Percentiles rank a stretch among this genome's conserved stretches.
These are phyloP conservation scores for Astropecten irregularis DNA, from an alignment of 53 echinoderm and acorn worm species.

Conservation along the genomic window DNA sequence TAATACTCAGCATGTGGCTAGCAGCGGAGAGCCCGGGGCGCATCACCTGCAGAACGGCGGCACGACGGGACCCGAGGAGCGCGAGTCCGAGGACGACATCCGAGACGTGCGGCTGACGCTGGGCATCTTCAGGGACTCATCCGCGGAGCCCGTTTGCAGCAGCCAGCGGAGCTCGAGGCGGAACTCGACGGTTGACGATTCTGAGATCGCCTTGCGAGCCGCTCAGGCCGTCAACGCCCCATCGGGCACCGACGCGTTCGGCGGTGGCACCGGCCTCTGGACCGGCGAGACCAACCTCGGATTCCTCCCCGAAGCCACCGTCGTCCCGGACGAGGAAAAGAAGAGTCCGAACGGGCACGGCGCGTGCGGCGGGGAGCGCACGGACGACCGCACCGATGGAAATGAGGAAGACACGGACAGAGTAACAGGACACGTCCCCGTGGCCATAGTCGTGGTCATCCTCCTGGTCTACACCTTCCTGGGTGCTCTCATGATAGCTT, in stretches of 20 bases:
- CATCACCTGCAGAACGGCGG: neutral
- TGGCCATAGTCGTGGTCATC: conserved; percentile 61
- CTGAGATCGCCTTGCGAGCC: no score
- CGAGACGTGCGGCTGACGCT: conserved; percentile 12
- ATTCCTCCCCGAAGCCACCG: no score
- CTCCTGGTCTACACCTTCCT: conserved; percentile 59
- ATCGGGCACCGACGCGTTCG: neutral
- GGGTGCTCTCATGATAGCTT: conserved; percentile 57
- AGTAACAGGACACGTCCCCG: conserved; percentile 60
- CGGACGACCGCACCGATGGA: neutral
- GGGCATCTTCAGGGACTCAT: conserved; percentile 24
- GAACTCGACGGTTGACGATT: neutral
- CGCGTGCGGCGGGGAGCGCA: no score
- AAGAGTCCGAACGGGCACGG: neutral
- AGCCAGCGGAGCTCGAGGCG: conserved; percentile 26
- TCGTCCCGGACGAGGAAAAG: neutral
- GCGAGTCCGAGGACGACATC: neutral
- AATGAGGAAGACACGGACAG: neutral
- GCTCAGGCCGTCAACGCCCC: neutral
- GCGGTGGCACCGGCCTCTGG: neutral
- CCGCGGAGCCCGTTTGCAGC: conserved; percentile 7
- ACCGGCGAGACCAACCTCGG: no score
- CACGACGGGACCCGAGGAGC: no score
- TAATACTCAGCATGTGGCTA: neutral
- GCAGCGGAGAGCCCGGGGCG: neutral